These are phyloP conservation scores for Andrena hattorfiana DNA, from an alignment of 2,888 invertebrate species.

Conservation along the genomic window DNA sequence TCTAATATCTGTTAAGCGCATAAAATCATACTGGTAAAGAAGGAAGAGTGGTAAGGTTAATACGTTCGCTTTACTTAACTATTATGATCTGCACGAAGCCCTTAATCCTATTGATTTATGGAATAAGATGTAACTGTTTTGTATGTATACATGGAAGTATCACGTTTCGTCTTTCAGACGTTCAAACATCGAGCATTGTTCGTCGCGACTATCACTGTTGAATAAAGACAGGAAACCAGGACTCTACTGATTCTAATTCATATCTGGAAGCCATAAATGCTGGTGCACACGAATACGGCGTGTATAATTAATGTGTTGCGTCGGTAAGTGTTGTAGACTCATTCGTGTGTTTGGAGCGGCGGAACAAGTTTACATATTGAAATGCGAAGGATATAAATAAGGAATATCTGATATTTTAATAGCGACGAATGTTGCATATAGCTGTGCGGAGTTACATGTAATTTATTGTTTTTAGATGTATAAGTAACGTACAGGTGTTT, in stretches of 20 bases:
- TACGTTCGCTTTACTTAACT: neutral
- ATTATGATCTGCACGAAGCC: neutral
- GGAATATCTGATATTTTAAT: neutral
- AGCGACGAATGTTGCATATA: neutral
- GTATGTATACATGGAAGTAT: neutral
- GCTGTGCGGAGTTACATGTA: neutral
- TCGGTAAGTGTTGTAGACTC: neutral
- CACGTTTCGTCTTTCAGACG: neutral
- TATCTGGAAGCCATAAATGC: neutral
- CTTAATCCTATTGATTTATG: neutral
- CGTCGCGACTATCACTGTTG: neutral
- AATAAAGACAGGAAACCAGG: neutral
- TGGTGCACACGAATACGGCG: neutral
- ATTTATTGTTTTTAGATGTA: neutral
- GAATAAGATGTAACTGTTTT: neutral
- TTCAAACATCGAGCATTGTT: neutral
- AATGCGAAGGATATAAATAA: neutral
- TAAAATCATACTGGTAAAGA: neutral
- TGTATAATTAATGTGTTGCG: neutral
- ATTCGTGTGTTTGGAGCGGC: neutral
- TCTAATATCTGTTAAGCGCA: neutral
- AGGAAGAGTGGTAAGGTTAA: neutral
- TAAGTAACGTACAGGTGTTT: neutral
- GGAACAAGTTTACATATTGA: neutral
- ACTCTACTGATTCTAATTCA: neutral